Percentiles rank a stretch among this genome's conserved stretches.
These are phyloP conservation scores for Chanos chanos DNA, from an alignment of 2,797 vertebrate genomes.

Conservation along the genomic window DNA sequence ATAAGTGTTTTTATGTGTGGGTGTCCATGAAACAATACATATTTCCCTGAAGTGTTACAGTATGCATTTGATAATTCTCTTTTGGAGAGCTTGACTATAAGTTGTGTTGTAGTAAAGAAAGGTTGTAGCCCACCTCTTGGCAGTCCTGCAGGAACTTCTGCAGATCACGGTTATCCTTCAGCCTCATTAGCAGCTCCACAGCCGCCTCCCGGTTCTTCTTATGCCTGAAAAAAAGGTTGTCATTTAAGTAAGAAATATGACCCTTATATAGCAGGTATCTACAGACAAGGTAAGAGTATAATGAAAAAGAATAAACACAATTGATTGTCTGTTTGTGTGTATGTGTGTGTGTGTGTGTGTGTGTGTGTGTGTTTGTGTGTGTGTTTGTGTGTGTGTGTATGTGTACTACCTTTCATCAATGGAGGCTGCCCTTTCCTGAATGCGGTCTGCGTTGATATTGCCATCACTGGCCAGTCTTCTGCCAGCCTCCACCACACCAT, in stretches of 20 bases:
- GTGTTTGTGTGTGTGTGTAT: background rate
- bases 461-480: constrained; percentile 89
- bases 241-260: too few species aligned
- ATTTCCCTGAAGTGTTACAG: too few species aligned
- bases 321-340: too few species aligned
- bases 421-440: constrained; percentile 90
- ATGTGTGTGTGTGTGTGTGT: background rate
- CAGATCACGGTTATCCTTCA: constrained; percentile 97
- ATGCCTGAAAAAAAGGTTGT: constrained; percentile 62
- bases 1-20: too few species aligned
- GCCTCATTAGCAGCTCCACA: constrained; percentile 84
- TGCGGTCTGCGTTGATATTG: constrained; percentile 84
- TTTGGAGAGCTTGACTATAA: too few species aligned
- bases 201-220: constrained; percentile 80
- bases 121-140: constrained; percentile 84
- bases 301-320: background rate
- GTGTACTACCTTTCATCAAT: constrained; percentile 87
- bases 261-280: too few species aligned
- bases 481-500: constrained; percentile 87
- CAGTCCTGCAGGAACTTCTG: constrained; percentile 97
- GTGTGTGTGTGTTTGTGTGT: background rate
- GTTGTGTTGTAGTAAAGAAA: too few species aligned
- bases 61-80: too few species aligned
- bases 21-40: too few species aligned
- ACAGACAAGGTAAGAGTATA: too few species aligned